A percentile compares a stretch with the other conserved stretches of the same genome.
Evolutionary conservation across 2,888 invertebrate genomes (phyloP).

Genomic region (Epirrhoe alternata): DNA sequence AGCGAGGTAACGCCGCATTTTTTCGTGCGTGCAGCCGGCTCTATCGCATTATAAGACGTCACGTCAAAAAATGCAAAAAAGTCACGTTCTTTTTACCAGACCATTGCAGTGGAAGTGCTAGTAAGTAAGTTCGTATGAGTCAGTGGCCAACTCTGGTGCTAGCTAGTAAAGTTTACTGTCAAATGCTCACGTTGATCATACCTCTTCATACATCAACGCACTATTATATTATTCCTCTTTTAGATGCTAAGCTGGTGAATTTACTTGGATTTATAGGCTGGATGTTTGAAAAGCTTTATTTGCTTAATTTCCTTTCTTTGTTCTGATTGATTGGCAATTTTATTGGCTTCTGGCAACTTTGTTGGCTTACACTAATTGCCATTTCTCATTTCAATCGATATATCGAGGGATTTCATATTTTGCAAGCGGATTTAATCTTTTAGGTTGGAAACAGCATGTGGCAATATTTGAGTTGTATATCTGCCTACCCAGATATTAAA

Average conservation of each 20-base stretch:
- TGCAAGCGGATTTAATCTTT: background rate
- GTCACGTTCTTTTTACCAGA: too few relatives aligned
- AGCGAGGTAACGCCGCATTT: too few relatives aligned
- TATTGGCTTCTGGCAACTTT: slow-evolving; percentile 11
- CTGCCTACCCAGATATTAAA: too few relatives aligned
- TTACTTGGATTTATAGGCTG: slow-evolving; percentile 53
- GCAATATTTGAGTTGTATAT: too few relatives aligned
- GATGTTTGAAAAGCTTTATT: slow-evolving; percentile 42
- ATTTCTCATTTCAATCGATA: slow-evolving; percentile 1
- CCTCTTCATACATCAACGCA: background rate
- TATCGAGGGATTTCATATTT: background rate
- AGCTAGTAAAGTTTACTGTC: too few relatives aligned
- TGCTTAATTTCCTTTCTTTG: slow-evolving; percentile 43
- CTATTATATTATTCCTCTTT: slow-evolving; percentile 8
- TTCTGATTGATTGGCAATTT: slow-evolving; percentile 33
- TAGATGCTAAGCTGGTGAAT: slow-evolving; percentile 46
- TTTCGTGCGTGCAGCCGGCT: too few relatives aligned
- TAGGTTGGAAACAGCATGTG: background rate
- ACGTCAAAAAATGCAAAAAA: too few relatives aligned
- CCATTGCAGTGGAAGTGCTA: too few relatives aligned
- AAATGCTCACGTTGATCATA: slow-evolving; percentile 1
- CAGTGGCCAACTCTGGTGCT: too few relatives aligned
- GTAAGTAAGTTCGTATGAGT: too few relatives aligned
- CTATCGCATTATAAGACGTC: too few relatives aligned
- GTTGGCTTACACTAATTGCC: background rate